Conservation (phyloP, 2,888 invertebrate species). For the Aporophyla lueneburgensis region DNA sequence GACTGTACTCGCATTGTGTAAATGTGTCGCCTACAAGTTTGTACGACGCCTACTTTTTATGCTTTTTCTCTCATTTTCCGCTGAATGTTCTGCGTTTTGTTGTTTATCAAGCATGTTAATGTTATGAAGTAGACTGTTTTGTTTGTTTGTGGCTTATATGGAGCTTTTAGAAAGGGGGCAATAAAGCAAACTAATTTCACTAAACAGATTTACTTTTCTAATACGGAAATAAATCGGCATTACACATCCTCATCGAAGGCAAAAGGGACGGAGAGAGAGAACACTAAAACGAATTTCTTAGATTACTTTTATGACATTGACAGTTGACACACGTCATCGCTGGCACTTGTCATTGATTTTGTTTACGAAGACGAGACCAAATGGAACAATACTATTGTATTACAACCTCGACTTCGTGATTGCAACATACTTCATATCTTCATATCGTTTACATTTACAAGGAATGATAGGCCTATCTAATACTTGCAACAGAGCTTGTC, state of each 20-base stretch:
- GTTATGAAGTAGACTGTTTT: not conserved
- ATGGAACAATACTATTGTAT: not conserved
- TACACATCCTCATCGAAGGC: not conserved
- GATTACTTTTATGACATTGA: not conserved
- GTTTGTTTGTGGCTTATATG: constrained; percentile 14
- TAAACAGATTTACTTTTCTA: constrained; percentile 1
- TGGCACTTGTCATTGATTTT: not conserved
- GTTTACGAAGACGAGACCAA: not conserved
- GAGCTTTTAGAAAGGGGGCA: not conserved
- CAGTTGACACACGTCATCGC: not conserved
- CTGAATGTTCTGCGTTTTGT: constrained; percentile 29
- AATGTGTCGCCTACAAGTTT: constrained; percentile 58
- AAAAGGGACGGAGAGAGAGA: not conserved
- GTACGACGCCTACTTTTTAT: constrained; percentile 46
- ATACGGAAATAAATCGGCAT: not conserved
- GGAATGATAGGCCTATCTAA: no score
- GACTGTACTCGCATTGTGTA: constrained; percentile 49
- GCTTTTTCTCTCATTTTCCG: constrained; percentile 34
- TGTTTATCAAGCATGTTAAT: constrained; percentile 22
- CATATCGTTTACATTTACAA: not conserved
- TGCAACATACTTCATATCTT: not conserved
- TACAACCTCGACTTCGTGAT: not conserved
- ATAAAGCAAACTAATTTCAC: not conserved
- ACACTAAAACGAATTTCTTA: not conserved
- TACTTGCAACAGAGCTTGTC: not conserved